These are phyloP conservation scores for Eristalis pertinax DNA, from an alignment of 2,888 invertebrate species.

Conservation along the genomic window DNA sequence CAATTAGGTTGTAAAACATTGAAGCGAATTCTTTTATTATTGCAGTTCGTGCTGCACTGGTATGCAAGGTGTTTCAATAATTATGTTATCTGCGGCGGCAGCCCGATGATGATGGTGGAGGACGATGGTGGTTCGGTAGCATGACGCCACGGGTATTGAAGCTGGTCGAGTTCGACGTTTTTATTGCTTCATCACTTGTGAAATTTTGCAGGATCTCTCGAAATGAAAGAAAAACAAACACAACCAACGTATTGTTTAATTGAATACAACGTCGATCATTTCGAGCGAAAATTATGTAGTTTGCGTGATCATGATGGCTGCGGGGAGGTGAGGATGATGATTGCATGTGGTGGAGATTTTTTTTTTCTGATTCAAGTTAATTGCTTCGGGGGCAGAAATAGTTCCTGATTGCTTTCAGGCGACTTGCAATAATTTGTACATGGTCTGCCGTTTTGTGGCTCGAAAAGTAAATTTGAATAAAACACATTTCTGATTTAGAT, in stretches of 20 bases:
- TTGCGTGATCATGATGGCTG: background rate
- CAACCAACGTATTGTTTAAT: background rate
- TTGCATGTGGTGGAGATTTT: background rate
- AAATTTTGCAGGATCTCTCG: background rate
- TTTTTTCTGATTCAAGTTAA: background rate
- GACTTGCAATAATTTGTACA: too few species aligned
- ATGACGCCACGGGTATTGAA: background rate
- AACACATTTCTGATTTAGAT: too few species aligned
- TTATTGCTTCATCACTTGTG: background rate
- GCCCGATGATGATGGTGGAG: background rate
- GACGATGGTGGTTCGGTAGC: background rate
- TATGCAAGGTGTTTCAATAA: constrained; percentile 49
- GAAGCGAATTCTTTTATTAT: constrained; percentile 44
- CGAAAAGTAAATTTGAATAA: too few species aligned
- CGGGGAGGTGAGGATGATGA: background rate
- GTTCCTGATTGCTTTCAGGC: background rate
- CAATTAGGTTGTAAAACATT: constrained; percentile 58
- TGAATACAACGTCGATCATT: background rate
- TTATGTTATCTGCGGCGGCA: constrained; percentile 32
- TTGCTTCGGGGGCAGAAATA: background rate
- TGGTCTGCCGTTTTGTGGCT: too few species aligned
- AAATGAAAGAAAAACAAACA: background rate
- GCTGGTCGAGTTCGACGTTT: background rate
- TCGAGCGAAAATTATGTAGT: background rate
- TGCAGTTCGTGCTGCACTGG: constrained; percentile 34